phyloP scores from a whole-genome alignment of 2,113 vertebrate genomes.

The Hiodon tergisus region DNA sequence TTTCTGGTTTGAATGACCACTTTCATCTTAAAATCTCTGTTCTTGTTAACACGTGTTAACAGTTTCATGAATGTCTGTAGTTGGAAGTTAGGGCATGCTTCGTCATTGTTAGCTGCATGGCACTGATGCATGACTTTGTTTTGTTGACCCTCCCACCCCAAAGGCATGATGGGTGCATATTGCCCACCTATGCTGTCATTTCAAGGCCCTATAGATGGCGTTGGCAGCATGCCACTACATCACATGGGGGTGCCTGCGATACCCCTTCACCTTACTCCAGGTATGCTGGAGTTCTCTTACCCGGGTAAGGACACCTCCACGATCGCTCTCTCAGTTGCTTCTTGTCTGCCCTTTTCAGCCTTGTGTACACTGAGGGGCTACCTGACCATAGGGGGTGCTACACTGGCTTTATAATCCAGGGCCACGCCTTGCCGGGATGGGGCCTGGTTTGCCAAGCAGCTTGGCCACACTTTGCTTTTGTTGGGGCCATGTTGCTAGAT shows the following conservation, averaged over 20 bases:
- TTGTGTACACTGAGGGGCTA: conserved; percentile 50
- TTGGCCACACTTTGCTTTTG: background rate
- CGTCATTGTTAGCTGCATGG: conserved; percentile 67
- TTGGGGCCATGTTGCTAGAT: background rate
- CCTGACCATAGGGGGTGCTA: conserved; percentile 56
- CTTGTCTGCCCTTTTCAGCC: conserved; percentile 64
- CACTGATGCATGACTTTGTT: conserved; percentile 89
- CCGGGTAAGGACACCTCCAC: conserved; percentile 80
- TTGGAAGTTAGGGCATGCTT: background rate
- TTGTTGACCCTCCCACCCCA: conserved; percentile 60
- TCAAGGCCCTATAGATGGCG: conserved; percentile 82
- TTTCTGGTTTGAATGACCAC: background rate
- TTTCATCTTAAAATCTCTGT: background rate
- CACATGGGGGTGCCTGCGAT: conserved; percentile 78
- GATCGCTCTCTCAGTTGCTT: conserved; percentile 65
- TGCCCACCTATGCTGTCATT: conserved; percentile 80
- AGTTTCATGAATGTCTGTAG: background rate
- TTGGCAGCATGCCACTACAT: conserved; percentile 88
- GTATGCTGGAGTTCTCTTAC: conserved; percentile 77
- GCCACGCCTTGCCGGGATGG: background rate
- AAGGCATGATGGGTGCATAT: conserved; percentile 91
- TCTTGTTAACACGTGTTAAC: no score
- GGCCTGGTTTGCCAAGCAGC: no score
- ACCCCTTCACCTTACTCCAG: conserved; percentile 79
- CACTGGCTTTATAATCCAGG: conserved; percentile 29